These are phyloP conservation scores for Cyprinodon variegatus DNA, from an alignment of 2,113 vertebrate genomes.

Conservation along the genomic window DNA sequence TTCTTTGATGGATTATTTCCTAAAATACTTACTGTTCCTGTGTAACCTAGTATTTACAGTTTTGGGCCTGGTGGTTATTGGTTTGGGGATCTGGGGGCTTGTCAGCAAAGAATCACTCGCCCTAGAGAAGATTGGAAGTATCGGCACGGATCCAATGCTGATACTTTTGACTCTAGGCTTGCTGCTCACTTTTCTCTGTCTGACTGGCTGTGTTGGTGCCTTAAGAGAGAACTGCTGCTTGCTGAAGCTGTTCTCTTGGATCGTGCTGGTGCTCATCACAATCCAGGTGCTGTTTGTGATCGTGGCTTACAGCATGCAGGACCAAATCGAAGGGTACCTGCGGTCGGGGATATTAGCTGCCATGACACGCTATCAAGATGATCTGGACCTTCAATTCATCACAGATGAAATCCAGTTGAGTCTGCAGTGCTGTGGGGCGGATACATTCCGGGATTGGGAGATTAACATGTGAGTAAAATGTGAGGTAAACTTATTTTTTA, in stretches of 20 bases:
- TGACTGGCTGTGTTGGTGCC: constrained; percentile 85
- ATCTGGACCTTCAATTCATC: constrained; percentile 89
- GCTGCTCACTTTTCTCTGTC: constrained; percentile 74
- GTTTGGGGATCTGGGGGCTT: constrained; percentile 88
- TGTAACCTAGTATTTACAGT: constrained; percentile 86
- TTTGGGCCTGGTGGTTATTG: constrained; percentile 80
- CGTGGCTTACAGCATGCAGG: constrained; percentile 75
- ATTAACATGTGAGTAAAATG: constrained; percentile 85
- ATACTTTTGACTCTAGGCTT: constrained; percentile 78
- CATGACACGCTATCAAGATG: constrained; percentile 86
- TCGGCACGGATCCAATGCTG: constrained; percentile 88
- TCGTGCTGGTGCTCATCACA: constrained; percentile 68
- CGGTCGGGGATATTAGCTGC: constrained; percentile 77
- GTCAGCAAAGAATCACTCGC: constrained; percentile 82
- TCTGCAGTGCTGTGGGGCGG: constrained; percentile 88
- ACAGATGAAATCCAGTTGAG: constrained; percentile 87
- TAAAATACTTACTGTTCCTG: constrained; percentile 82
- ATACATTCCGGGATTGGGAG: constrained; percentile 90
- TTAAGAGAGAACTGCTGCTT: constrained; percentile 84
- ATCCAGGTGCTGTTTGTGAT: constrained; percentile 80
- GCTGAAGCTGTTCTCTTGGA: constrained; percentile 79
- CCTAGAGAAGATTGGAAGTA: constrained; percentile 66
- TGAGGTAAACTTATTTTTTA: background rate
- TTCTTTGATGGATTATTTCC: constrained; percentile 68
- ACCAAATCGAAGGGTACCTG: constrained; percentile 73